Base-by-base conservation (phyloP, 2,888 invertebrate genomes). In the Philhelius pedissequus region DNA sequence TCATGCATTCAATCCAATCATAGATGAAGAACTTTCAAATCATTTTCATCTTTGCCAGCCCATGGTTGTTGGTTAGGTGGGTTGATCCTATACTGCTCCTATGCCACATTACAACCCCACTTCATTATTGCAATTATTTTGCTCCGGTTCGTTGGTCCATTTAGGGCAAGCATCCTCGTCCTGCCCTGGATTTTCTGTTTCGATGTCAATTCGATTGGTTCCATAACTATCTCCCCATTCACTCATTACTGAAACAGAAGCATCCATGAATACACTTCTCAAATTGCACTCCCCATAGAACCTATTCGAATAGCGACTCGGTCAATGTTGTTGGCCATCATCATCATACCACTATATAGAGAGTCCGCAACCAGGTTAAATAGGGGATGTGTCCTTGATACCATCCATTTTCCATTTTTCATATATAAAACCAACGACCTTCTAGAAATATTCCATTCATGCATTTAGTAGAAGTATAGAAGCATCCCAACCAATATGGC, bases 281-380 rank as follows among this genome's bases (percentile, higher is more conserved):
- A 35, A 62, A 79, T 60, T 75, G 54, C 69, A 75, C 27, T 54
- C 60, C 25, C 60, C 27, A 13, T 48, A 20, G 20, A 45, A 20
- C 1, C 48, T 15, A 48, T 48, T 48, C 5, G 15, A 11, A 40
- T 20, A 32, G n/a, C n/a, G 38, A 30, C 50, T 82, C 78, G 73
- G 82, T 83, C 78, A 78, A 83, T 83, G 82, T 56, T 83, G 71
- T 60, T 25, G 74, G 35, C 60, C 74, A 60, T 48, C 48, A 58
- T 15, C 40, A 25, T 60, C 38, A 25, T 40, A 40, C 13, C 27
- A 15, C 27, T 2, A n/a, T n/a, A n/a, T n/a, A 60, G 60, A 62
- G 43, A 43, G 22, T 11, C 38, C 30, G n/a, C 60, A 62, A 70
- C 43, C 60, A 62, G 71, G 62, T 62, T 43, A 62, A 50, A 40